Percentiles rank a stretch among this genome's conserved stretches.
Conservation (phyloP, 1,140 invertebrate genomes). For the Phortica variegata region DNA sequence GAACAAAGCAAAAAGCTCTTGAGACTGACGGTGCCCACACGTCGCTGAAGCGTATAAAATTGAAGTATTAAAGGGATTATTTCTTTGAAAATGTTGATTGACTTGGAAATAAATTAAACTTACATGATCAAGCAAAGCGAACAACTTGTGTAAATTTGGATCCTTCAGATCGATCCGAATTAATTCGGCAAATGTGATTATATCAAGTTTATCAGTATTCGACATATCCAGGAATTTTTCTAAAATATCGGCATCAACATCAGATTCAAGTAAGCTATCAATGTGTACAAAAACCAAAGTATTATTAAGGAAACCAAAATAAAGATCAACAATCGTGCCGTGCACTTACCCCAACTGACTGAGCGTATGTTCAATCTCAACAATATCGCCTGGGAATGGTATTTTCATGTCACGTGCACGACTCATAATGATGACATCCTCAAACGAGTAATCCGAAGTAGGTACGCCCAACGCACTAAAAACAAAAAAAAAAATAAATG, state of each 20-base stretch:
- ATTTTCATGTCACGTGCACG: slow-evolving; percentile 79
- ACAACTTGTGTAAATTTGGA: slow-evolving; percentile 37
- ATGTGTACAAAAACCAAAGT: neutral
- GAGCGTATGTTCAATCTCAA: slow-evolving; percentile 77
- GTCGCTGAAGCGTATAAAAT: slow-evolving; percentile 21
- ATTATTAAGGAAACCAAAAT: too few species aligned
- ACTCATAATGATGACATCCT: slow-evolving; percentile 84
- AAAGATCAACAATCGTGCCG: neutral
- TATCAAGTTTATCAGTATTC: slow-evolving; percentile 39
- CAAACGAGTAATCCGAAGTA: slow-evolving; percentile 88
- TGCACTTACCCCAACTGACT: slow-evolving; percentile 65
- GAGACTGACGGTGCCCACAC: slow-evolving; percentile 34
- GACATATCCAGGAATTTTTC: slow-evolving; percentile 24
- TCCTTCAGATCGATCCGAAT: slow-evolving; percentile 37
- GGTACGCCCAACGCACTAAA: slow-evolving; percentile 77
- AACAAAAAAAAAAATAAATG: neutral
- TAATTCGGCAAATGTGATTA: slow-evolving; percentile 42
- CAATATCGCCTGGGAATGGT: slow-evolving; percentile 70
- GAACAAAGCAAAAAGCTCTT: slow-evolving; percentile 49
- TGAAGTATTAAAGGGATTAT: too few species aligned
- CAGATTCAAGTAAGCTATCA: slow-evolving; percentile 29
- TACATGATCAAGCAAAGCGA: slow-evolving; percentile 46
- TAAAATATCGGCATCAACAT: slow-evolving; percentile 31
- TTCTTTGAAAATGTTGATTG: too few species aligned
- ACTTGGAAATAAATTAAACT: too few species aligned